A percentile compares a stretch with the other conserved stretches of the same genome.
These are phyloP conservation scores for Ectobius pallidus DNA, from an alignment of 2,888 invertebrate genomes.

Conservation along the genomic window DNA sequence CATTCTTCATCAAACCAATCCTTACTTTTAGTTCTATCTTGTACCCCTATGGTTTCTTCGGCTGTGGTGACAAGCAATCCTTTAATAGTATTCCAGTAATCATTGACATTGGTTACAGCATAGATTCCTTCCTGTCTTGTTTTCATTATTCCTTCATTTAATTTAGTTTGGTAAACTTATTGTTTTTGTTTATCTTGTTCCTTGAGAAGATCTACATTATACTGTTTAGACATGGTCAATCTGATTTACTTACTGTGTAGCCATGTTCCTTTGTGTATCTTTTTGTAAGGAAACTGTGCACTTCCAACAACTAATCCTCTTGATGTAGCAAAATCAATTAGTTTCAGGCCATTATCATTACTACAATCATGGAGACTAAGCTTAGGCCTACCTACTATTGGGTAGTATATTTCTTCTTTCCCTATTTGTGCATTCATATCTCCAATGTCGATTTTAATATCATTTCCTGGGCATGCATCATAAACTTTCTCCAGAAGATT, in stretches of 20 bases:
- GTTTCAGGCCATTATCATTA: too few relatives aligned
- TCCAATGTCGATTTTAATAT: neutral
- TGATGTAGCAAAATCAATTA: too few relatives aligned
- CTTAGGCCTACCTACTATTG: too few relatives aligned
- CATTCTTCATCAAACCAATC: conserved; percentile 1
- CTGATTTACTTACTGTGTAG: too few relatives aligned
- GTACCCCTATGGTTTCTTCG: neutral
- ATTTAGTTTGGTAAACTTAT: neutral
- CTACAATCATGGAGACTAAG: too few relatives aligned
- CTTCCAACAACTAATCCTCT: too few relatives aligned
- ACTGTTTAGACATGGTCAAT: too few relatives aligned
- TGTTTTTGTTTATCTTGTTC: neutral
- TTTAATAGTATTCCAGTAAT: neutral
- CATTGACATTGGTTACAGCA: neutral
- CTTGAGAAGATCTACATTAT: too few relatives aligned
- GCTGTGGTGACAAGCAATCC: neutral
- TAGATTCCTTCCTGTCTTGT: neutral
- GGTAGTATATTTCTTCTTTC: too few relatives aligned
- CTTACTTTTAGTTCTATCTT: neutral
- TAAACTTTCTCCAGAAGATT: neutral
- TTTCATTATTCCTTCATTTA: neutral
- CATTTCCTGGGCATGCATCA: neutral
- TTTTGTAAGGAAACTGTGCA: too few relatives aligned
- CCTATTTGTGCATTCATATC: neutral
- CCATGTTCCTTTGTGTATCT: too few relatives aligned